Conservation (phyloP, 1,140 invertebrate genomes). For the Coenobita brevimanus region DNA sequence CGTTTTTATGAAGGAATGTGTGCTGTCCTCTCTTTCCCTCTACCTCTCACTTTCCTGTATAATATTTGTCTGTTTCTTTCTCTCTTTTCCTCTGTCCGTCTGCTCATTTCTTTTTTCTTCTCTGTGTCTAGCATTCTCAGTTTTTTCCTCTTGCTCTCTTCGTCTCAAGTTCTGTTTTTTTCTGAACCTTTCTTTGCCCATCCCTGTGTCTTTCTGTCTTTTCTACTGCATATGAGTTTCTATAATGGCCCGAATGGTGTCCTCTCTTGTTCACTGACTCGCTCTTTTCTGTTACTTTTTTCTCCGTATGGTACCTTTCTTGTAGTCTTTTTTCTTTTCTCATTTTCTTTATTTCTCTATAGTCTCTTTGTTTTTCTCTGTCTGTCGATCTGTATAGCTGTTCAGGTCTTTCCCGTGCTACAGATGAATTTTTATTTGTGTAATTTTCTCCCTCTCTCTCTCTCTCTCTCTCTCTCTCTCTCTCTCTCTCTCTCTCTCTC, state of each 20-base stretch:
- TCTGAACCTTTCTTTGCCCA: no score
- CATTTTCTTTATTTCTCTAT: background rate
- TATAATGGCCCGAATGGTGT: no score
- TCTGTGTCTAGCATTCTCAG: background rate
- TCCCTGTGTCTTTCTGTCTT: background rate
- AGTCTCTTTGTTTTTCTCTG: background rate
- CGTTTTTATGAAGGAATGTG: no score
- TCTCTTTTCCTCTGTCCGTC: background rate
- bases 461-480: slow-evolving; percentile 23
- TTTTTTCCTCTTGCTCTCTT: background rate
- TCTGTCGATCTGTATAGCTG: background rate
- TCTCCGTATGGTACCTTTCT: no score
- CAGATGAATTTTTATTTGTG: background rate
- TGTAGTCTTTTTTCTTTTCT: background rate
- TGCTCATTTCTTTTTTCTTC: background rate
- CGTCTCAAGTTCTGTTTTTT: background rate
- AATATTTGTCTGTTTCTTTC: background rate
- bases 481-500: background rate
- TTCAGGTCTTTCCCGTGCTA: no score
- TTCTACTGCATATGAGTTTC: no score
- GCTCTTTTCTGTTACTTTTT: background rate
- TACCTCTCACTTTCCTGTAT: background rate
- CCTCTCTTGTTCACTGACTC: background rate
- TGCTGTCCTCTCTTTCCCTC: background rate
- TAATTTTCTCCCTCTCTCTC: slow-evolving; percentile 8